Evolutionary conservation across 1,140 invertebrate genomes (phyloP), one percentile per base, ranked within the genome.

Genomic region (Ganaspis sp.): DNA sequence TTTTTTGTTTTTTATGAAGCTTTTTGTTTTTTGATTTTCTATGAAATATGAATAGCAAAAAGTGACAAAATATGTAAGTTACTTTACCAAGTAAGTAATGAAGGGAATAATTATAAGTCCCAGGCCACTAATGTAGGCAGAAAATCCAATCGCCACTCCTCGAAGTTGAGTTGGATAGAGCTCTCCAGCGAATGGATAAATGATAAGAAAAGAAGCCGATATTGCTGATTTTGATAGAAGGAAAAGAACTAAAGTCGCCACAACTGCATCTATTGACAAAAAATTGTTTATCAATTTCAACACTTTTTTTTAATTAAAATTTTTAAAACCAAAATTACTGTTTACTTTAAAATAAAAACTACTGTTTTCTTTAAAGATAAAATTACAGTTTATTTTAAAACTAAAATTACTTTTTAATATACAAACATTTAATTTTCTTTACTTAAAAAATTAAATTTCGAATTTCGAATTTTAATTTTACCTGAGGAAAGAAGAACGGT

Each of bases 121-220:
- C 76, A 97, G 90, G 19, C 96, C 96, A 21, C 96, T 96, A 74
- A 97, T 95, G 87, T 97, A 97, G 17, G 96, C 96, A 3, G 96
- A 97, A 42, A 96, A 95, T n/a, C 96, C 96, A 77, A 97, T 97
- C 11, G 96, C 97, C 37, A 97, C 91, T 3, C 96, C 97, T 79
- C 96, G 93, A 19, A 97, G 92, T 89, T 96, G 95, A 3, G 96
- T 97, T 0, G 97, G 96, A 89, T 97, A 97, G 12, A 97, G 89
- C 91, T 98, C 97, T 4, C 96, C 96, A 83, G 96, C 96, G 87
- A 97, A 97, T 1, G 97, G 96, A 89, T 97, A 97, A 77, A 98
- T 96, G 17, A 98, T 96, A 26, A 97, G 91, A 90, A 98, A 98
- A 0, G 97, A 96, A 5, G 96, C 96, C 0, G 97, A 97, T 88